These are phyloP conservation scores for Coccyzus lansbergi DNA, from an alignment of 2,797 vertebrate species.

Conservation along the genomic window DNA sequence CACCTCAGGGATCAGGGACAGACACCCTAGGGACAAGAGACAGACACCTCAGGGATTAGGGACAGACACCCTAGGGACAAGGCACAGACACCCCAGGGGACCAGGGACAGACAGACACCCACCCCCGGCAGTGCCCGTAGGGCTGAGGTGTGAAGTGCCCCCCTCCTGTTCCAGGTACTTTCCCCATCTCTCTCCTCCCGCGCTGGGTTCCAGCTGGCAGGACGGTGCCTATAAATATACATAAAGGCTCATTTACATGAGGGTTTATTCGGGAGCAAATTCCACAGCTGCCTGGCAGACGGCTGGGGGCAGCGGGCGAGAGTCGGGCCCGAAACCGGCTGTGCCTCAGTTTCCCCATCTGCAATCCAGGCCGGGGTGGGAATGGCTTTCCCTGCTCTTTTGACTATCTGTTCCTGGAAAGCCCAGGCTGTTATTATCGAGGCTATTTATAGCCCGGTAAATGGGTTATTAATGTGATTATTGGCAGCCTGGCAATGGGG, in stretches of 20 bases:
- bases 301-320: neutral
- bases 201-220: conserved; percentile 66
- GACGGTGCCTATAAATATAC: conserved; percentile 54
- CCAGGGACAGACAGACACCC: too few relatives aligned
- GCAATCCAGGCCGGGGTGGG: neutral
- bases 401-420: conserved; percentile 34
- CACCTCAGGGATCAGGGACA: too few relatives aligned
- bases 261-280: conserved; percentile 50
- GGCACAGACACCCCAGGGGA: neutral
- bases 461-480: conserved; percentile 26
- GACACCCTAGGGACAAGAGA: too few relatives aligned
- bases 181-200: conserved; percentile 62
- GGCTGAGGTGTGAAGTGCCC: neutral
- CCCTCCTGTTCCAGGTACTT: conserved; percentile 30
- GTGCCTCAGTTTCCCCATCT: conserved; percentile 60
- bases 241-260: conserved; percentile 56
- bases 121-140: too few relatives aligned
- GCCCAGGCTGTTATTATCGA: conserved; percentile 19
- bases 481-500: neutral
- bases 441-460: conserved; percentile 28
- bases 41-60: too few relatives aligned
- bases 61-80: neutral
- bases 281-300: conserved; percentile 59
- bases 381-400: neutral
- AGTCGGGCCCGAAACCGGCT: neutral